These are phyloP conservation scores for Spisula solida DNA, from an alignment of 2,888 invertebrate genomes.

Conservation along the genomic window DNA sequence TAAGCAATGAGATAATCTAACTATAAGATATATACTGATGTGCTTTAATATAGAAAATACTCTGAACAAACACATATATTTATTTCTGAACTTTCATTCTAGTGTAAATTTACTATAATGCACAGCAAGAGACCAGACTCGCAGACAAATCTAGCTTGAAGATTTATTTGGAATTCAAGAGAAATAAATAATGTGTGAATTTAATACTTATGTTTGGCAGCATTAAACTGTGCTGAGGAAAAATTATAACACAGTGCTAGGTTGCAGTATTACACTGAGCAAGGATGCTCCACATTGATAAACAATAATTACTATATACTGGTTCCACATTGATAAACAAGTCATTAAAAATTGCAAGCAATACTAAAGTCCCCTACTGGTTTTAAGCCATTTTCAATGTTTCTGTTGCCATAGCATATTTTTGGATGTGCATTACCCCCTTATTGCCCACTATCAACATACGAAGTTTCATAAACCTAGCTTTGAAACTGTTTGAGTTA, in stretches of 20 bases:
- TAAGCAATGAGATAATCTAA: background rate
- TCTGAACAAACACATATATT: background rate
- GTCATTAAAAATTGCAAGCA: too few relatives aligned
- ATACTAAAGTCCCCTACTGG: too few relatives aligned
- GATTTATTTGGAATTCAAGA: background rate
- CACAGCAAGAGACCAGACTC: conserved; percentile 4
- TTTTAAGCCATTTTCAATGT: too few relatives aligned
- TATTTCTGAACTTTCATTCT: background rate
- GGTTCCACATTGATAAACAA: background rate
- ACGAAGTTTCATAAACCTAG: too few relatives aligned
- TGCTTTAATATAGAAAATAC: background rate
- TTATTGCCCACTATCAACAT: too few relatives aligned
- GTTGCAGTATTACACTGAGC: conserved; percentile 13
- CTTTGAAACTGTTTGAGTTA: too few relatives aligned
- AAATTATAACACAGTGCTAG: background rate
- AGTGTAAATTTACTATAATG: background rate
- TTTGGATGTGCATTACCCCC: too few relatives aligned
- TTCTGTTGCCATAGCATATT: too few relatives aligned
- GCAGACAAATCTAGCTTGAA: conserved; percentile 3
- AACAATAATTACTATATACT: too few relatives aligned
- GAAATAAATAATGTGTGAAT: background rate
- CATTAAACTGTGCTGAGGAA: background rate
- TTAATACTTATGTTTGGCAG: background rate
- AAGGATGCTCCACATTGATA: too few relatives aligned
- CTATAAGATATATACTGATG: background rate